A percentile compares a stretch with the other conserved stretches of the same genome.
These are phyloP conservation scores for Agonopterix alstromeriana DNA, from an alignment of 2,888 invertebrate species.

Conservation along the genomic window DNA sequence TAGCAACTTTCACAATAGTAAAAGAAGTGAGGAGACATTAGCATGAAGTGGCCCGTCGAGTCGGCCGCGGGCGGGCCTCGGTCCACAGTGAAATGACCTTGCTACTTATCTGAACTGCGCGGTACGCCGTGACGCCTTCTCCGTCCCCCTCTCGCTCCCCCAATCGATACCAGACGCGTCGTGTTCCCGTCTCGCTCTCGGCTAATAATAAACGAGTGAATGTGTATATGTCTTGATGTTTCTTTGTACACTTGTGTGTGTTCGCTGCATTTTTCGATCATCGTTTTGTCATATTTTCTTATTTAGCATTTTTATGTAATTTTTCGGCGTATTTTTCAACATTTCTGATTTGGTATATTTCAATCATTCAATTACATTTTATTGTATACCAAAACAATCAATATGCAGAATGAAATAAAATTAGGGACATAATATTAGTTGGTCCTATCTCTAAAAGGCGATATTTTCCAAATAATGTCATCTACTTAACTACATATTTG, in stretches of 20 bases:
- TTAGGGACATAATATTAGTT: too few species aligned
- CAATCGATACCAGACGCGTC: constrained; percentile 44
- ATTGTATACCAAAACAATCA: too few species aligned
- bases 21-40: not conserved
- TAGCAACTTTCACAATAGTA: too few species aligned
- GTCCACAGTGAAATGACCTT: constrained; percentile 57
- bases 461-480: too few species aligned
- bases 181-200: constrained; percentile 36
- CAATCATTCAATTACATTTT: too few species aligned
- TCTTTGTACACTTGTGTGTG: constrained; percentile 22
- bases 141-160: constrained; percentile 33
- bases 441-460: too few species aligned
- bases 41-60: not conserved
- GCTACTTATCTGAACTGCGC: constrained; percentile 52
- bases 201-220: constrained; percentile 55
- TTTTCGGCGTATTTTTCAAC: too few species aligned
- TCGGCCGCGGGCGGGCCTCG: constrained; percentile 19
- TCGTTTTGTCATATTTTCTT: constrained; percentile 26
- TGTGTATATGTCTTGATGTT: constrained; percentile 5
- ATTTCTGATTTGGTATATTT: too few species aligned
- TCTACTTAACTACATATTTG: too few species aligned
- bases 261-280: constrained; percentile 41
- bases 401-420: too few species aligned
- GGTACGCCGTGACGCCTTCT: constrained; percentile 33
- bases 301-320: constrained; percentile 4